Evolutionary conservation across 2,113 vertebrate species (phyloP).

Genomic region (Calyptomena viridis): DNA sequence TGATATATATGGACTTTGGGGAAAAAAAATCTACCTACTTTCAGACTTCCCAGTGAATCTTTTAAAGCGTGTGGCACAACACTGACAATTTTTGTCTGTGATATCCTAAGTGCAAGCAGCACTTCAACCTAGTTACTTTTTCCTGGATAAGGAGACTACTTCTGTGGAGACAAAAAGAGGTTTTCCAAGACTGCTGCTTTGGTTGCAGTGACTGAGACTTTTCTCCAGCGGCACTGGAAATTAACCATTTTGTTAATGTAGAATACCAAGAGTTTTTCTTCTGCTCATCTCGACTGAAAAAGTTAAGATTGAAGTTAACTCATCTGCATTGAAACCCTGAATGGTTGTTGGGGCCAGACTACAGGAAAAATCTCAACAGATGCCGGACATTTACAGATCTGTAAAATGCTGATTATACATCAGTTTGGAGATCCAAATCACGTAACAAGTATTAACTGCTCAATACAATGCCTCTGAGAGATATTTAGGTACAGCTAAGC

Average conservation of each 20-base stretch:
- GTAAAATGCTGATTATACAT: conserved; percentile 30
- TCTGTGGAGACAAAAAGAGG: background rate
- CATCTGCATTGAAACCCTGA: background rate
- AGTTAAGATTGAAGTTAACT: background rate
- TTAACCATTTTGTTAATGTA: background rate
- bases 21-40: background rate
- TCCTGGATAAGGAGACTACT: background rate
- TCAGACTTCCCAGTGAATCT: background rate
- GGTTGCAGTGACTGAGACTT: background rate
- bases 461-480: conserved; percentile 35
- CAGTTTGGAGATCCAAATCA: conserved; percentile 41
- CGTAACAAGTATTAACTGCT: conserved; percentile 50
- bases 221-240: background rate
- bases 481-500: conserved; percentile 36
- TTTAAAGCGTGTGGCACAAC: background rate
- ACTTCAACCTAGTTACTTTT: background rate
- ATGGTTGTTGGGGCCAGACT: background rate
- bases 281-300: background rate
- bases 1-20: background rate
- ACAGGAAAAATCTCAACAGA: background rate
- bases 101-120: background rate
- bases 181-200: background rate
- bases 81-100: background rate
- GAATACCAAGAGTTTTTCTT: background rate
- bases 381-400: background rate